A percentile compares a stretch with the other conserved stretches of the same genome.
Evolutionary conservation across 2,113 vertebrate genomes (phyloP).

Genomic region (Myocastor coypus): DNA sequence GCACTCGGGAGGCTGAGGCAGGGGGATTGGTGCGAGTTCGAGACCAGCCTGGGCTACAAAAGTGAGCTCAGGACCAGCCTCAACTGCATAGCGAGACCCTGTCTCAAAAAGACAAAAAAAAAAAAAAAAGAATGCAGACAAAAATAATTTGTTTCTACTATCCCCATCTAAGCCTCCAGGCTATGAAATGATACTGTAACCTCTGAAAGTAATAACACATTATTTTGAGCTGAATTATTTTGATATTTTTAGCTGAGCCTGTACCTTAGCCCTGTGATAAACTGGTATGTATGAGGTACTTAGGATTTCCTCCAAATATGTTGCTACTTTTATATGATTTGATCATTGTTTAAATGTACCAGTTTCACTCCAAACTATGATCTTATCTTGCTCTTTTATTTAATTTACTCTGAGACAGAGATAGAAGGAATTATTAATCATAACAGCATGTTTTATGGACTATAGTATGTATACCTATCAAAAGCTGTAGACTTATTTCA

Average conservation of each 20-base stretch:
- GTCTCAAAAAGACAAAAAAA: no score
- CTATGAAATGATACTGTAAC: background rate
- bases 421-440: background rate
- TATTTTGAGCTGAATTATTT: conserved; percentile 24
- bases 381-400: conserved; percentile 25
- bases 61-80: no score
- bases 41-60: no score
- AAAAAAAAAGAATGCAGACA: background rate
- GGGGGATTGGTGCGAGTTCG: no score
- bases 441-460: background rate
- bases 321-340: background rate
- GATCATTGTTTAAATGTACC: background rate
- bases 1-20: no score
- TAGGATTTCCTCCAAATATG: background rate
- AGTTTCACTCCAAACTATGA: background rate
- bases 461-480: background rate
- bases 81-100: no score
- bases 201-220: conserved; percentile 3
- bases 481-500: background rate
- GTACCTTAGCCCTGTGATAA: conserved; percentile 31
- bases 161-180: background rate
- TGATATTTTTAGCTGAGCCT: background rate
- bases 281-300: background rate
- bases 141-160: conserved; percentile 20
- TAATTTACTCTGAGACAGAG: background rate